Evolutionary conservation across 2,113 vertebrate species (phyloP), one percentile per base, ranked within the genome.

Genomic region (Tragelaphus buxtoni): DNA sequence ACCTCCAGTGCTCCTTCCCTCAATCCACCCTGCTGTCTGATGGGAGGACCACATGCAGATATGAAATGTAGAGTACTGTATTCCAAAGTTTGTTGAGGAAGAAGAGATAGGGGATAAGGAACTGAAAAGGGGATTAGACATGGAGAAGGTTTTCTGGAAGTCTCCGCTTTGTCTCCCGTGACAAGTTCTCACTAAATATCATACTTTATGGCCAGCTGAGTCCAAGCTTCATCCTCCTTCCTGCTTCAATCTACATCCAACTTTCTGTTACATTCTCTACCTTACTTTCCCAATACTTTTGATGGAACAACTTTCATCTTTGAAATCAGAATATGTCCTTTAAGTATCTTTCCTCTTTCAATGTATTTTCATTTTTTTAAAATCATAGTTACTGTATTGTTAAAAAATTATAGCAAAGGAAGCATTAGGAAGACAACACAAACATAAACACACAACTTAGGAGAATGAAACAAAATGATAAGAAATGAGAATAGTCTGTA

Each of bases 341-440:
- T 45, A 93, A 55, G 51, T 81, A 45, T 39, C 3, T 53, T 92
- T 92, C 45, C 32, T 77, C 61, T 69, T 85, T 74, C n/a, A 86
- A 88, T 65, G 20, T 74, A 55, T 82, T 95, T 96, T 53, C 28
- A 7, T 77, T 92, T 94, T 96, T 81, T 89, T 32, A 12, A 2
- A 11, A 58, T 79, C 47, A 88, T 14, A 77, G 47, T 56, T 82
- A 87, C 82, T 88, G 9, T 26, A 45, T 97, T 88, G 28, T 69
- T 95, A 58, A 92, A 92, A 91, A 86, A 84, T 83, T 94, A 18
- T 58, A 90, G 84, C 69, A 92, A 96, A 24, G 28, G 91, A 86
- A 32, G 24, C 39, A 80, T 30, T 53, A 87, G 39, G 49, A 82
- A 85, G 53, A 74, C 28, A 79, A 60, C 9, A 63, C 30, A 86